A percentile compares a stretch with the other conserved stretches of the same genome.
Conservation (phyloP, 2,888 invertebrate species). For the Pollenia labialis region DNA sequence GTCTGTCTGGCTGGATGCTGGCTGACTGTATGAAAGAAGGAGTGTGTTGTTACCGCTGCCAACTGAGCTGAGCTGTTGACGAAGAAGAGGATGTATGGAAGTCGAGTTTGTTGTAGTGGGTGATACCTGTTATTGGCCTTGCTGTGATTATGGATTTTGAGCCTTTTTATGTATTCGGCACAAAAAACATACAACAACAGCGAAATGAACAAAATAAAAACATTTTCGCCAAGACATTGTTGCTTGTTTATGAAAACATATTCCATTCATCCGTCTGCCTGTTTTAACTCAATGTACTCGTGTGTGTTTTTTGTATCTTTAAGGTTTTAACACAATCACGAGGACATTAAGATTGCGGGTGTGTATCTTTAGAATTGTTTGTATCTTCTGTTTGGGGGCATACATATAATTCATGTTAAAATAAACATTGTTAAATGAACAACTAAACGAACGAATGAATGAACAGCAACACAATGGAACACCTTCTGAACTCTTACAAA, state of each 20-base stretch:
- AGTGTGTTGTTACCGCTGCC: conserved; percentile 12
- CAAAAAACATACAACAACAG: conserved; percentile 4
- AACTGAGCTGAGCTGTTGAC: conserved; percentile 29
- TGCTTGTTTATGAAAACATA: conserved; percentile 10
- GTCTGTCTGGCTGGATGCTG: conserved; percentile 17
- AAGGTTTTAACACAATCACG: conserved; percentile 44
- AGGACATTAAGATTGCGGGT: conserved; percentile 73
- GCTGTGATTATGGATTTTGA: conserved; percentile 62
- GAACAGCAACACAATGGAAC: conserved; percentile 53
- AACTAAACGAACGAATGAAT: conserved; percentile 53
- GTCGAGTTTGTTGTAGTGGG: conserved; percentile 49
- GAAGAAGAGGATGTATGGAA: conserved; percentile 27
- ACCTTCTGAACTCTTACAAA: conserved; percentile 46
- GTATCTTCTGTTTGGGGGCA: conserved; percentile 57
- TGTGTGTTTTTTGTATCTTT: conserved; percentile 34
- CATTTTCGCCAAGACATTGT: conserved; percentile 26
- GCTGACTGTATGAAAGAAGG: conserved; percentile 6
- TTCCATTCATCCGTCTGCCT: not conserved
- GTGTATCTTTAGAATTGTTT: conserved; percentile 64
- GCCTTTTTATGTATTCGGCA: conserved; percentile 40
- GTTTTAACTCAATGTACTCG: not conserved
- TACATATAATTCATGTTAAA: conserved; percentile 65
- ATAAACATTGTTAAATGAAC: conserved; percentile 56
- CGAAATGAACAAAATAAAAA: conserved; percentile 42
- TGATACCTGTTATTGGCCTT: conserved; percentile 69